A percentile compares a stretch with the other conserved stretches of the same genome.
Evolutionary conservation across 2,113 vertebrate species (phyloP).

Genomic region (Athene cunicularia): DNA sequence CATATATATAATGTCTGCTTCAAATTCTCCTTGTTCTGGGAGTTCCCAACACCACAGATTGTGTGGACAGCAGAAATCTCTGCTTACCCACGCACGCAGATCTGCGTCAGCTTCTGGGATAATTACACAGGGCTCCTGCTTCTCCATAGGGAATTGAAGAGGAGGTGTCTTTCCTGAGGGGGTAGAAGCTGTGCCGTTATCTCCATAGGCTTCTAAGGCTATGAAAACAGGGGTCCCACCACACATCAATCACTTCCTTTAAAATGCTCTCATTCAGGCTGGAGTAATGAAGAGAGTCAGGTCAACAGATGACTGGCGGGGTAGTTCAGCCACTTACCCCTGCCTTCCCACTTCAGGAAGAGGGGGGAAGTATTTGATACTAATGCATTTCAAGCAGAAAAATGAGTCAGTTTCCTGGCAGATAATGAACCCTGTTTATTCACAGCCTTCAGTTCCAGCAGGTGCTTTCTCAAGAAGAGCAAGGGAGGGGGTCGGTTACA

Average conservation of each 20-base stretch:
- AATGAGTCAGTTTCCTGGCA: conserved; percentile 66
- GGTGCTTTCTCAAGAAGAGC: conserved; percentile 60
- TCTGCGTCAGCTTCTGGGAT: conserved; percentile 26
- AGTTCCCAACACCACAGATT: not conserved
- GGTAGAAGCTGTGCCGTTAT: not conserved
- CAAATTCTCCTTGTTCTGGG: not conserved
- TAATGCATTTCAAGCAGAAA: conserved; percentile 54
- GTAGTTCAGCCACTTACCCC: not conserved
- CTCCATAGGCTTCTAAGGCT: not conserved
- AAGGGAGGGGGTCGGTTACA: conserved; percentile 50
- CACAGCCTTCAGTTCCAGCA: conserved; percentile 51
- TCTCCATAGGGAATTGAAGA: conserved; percentile 21
- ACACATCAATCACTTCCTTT: not conserved
- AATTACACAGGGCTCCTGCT: conserved; percentile 18
- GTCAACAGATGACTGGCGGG: not conserved
- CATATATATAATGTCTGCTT: not conserved
- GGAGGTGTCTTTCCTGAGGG: conserved; percentile 51
- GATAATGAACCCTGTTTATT: conserved; percentile 46
- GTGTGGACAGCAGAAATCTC: conserved; percentile 34
- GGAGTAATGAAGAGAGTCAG: not conserved
- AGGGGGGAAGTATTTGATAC: conserved; percentile 37
- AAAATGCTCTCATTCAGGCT: not conserved
- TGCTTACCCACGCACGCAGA: not conserved
- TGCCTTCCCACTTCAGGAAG: conserved; percentile 37
- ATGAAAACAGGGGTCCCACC: not conserved